Percentiles rank a stretch among this genome's conserved stretches.
phyloP scores from a whole-genome alignment of 2,797 vertebrate genomes.

The Thunnus albacares region DNA sequence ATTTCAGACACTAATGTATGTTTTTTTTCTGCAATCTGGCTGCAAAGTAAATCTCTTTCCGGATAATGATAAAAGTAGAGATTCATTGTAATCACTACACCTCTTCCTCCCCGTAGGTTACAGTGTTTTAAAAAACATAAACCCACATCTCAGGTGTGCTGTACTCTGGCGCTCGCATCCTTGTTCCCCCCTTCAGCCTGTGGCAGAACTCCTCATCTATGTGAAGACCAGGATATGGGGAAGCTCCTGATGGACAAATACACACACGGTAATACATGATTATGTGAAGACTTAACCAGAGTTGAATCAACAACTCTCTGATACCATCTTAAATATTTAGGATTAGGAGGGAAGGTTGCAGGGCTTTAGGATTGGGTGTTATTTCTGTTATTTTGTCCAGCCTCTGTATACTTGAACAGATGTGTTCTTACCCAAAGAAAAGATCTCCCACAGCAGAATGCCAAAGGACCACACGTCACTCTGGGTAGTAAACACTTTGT shows the following conservation, averaged over 20 bases:
- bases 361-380: not conserved
- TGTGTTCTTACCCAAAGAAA: slow-evolving; percentile 91
- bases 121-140: not conserved
- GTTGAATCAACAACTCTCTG: not conserved
- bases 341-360: not conserved
- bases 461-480: slow-evolving; percentile 97
- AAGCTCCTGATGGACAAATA: slow-evolving; percentile 86
- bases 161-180: slow-evolving; percentile 94
- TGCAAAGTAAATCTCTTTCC: not conserved
- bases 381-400: slow-evolving; percentile 11
- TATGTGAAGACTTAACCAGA: not conserved
- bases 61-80: no score
- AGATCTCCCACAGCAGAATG: slow-evolving; percentile 97
- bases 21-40: not conserved
- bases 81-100: not conserved
- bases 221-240: slow-evolving; percentile 94
- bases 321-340: not conserved
- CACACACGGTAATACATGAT: not conserved
- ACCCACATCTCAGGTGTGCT: slow-evolving; percentile 93
- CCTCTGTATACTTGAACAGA: not conserved
- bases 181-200: slow-evolving; percentile 92
- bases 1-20: not conserved
- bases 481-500: slow-evolving; percentile 97
- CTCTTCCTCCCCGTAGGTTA: not conserved
- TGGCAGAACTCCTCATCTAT: slow-evolving; percentile 96